phyloP scores from a whole-genome alignment of 2,113 vertebrate species.

The Menura novaehollandiae region DNA sequence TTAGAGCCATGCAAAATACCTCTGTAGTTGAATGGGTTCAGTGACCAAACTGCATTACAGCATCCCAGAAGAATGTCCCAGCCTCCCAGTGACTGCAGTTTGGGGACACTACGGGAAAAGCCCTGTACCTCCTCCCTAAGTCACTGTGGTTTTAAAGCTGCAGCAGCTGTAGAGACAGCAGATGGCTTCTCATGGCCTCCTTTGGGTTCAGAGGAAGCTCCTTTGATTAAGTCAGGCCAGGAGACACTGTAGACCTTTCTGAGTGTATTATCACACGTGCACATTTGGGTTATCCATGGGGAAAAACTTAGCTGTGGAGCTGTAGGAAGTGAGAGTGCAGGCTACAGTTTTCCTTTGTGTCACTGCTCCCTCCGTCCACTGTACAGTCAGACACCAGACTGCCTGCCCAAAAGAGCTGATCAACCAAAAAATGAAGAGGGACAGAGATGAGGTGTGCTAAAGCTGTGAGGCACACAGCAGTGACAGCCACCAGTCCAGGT shows the following conservation, averaged over 20 bases:
- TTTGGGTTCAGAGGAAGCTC: neutral
- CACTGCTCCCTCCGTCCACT: neutral
- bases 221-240: neutral
- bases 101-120: neutral
- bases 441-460: neutral
- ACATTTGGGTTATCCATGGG: neutral
- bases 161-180: neutral
- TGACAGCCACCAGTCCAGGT: neutral
- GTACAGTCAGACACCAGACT: neutral
- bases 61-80: neutral
- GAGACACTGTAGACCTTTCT: neutral
- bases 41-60: conserved; percentile 11
- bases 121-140: neutral
- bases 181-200: neutral
- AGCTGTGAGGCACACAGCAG: neutral
- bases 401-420: neutral
- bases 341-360: neutral
- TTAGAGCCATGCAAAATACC: neutral
- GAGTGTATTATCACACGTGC: neutral
- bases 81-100: neutral
- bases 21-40: neutral
- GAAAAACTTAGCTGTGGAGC: neutral
- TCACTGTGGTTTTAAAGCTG: neutral
- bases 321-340: neutral
- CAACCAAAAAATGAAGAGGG: neutral